phyloP scores from a whole-genome alignment of 2,797 vertebrate genomes.

The Acomys russatus region DNA sequence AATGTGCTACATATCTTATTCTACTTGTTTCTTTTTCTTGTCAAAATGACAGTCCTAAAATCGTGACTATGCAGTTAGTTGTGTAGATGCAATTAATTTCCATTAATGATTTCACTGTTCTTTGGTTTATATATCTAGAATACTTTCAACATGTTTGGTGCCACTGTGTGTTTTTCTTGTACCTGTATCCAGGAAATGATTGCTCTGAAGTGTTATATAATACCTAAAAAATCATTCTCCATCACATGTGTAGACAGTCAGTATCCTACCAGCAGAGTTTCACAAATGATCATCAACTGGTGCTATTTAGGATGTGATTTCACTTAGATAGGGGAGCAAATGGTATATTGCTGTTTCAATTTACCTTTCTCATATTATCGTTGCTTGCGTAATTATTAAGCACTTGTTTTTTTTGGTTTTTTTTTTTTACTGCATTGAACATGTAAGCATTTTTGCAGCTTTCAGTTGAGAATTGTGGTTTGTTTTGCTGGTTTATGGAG shows the following conservation, averaged over 20 bases:
- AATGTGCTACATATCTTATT: background rate
- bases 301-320: background rate
- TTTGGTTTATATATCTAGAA: background rate
- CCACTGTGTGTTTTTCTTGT: background rate
- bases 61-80: background rate
- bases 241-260: background rate
- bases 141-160: background rate
- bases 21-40: background rate
- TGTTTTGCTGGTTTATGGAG: background rate
- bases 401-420: background rate
- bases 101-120: background rate
- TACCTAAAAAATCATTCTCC: background rate
- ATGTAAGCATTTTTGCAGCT: background rate
- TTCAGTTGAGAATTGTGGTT: background rate
- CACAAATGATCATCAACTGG: background rate
- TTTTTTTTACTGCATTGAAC: background rate
- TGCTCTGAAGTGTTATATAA: background rate
- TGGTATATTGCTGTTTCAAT: background rate
- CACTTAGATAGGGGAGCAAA: background rate
- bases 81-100: background rate
- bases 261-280: background rate
- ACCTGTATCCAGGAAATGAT: background rate
- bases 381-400: background rate
- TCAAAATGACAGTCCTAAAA: background rate
- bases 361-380: slow-evolving; percentile 5